Percentiles rank a stretch among this genome's conserved stretches.
Evolutionary conservation across 2,113 vertebrate genomes (phyloP).

Genomic region (Alexandromys fortis): DNA sequence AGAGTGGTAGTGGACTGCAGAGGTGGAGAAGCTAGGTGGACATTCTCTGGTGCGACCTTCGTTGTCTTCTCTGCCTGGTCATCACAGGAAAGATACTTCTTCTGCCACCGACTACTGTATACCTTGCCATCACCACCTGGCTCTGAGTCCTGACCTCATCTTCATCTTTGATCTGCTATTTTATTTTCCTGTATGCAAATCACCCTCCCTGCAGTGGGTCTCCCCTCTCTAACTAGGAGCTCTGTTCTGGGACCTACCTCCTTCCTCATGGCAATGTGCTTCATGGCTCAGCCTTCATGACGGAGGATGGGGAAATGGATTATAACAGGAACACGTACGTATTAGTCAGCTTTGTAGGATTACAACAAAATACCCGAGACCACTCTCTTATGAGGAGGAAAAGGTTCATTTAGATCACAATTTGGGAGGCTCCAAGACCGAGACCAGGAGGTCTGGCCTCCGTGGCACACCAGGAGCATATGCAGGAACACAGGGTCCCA

Average conservation of each 20-base stretch:
- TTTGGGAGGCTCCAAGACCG: background rate
- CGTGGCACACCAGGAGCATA: background rate
- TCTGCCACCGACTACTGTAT: background rate
- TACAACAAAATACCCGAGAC: background rate
- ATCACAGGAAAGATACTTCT: background rate
- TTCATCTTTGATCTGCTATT: background rate
- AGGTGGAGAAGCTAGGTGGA: background rate
- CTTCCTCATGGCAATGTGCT: background rate
- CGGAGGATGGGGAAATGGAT: too few species aligned
- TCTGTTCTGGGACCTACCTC: background rate
- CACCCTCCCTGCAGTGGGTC: too few species aligned
- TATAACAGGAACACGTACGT: background rate
- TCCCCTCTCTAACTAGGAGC: background rate
- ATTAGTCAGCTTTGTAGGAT: background rate
- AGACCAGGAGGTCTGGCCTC: background rate
- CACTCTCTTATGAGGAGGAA: background rate
- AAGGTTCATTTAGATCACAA: background rate
- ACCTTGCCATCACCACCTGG: background rate
- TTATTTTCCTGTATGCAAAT: background rate
- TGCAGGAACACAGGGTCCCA: background rate
- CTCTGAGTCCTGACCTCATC: background rate
- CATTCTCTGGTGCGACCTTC: too few species aligned
- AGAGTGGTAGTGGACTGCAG: background rate
- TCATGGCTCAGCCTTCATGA: background rate
- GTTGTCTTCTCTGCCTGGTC: too few species aligned